These are phyloP conservation scores for Rhinella marina DNA, from an alignment of 2,797 vertebrate species.

Conservation along the genomic window DNA sequence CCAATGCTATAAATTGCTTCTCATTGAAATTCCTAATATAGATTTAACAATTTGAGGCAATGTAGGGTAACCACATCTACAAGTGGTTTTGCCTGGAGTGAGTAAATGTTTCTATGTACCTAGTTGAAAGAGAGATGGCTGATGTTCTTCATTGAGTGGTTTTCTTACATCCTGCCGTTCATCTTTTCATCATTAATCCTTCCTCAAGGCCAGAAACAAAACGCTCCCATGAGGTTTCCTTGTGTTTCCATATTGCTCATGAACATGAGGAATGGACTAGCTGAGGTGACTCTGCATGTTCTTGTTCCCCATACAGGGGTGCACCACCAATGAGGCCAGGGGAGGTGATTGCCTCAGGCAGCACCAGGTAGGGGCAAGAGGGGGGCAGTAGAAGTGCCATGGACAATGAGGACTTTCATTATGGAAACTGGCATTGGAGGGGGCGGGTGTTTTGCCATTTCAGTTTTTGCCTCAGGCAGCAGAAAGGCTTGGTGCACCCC, in stretches of 20 bases:
- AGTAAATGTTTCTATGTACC: slow-evolving; percentile 35
- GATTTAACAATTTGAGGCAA: slow-evolving; percentile 48
- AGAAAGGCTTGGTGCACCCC: no score
- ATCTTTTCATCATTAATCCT: slow-evolving; percentile 50
- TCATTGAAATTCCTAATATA: slow-evolving; percentile 58
- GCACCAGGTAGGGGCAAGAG: no score
- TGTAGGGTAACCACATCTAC: slow-evolving; percentile 41
- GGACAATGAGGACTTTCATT: no score
- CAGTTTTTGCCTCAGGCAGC: no score
- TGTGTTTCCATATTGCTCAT: slow-evolving; percentile 34
- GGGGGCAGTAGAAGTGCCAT: no score
- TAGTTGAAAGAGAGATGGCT: slow-evolving; percentile 50
- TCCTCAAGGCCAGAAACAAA: slow-evolving; percentile 56
- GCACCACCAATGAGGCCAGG: no score
- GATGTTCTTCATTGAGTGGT: slow-evolving; percentile 52
- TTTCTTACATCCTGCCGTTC: slow-evolving; percentile 53
- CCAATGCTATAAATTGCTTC: slow-evolving; percentile 42
- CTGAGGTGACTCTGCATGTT: background rate
- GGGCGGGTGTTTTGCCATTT: no score
- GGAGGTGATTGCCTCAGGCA: no score
- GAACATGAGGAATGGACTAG: background rate
- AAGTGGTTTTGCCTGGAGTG: slow-evolving; percentile 52
- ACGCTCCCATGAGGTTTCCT: slow-evolving; percentile 35
- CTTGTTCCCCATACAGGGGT: background rate
- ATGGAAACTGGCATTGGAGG: no score